These are phyloP conservation scores for Oxyura jamaicensis DNA, from an alignment of 2,113 vertebrate species.

Conservation along the genomic window DNA sequence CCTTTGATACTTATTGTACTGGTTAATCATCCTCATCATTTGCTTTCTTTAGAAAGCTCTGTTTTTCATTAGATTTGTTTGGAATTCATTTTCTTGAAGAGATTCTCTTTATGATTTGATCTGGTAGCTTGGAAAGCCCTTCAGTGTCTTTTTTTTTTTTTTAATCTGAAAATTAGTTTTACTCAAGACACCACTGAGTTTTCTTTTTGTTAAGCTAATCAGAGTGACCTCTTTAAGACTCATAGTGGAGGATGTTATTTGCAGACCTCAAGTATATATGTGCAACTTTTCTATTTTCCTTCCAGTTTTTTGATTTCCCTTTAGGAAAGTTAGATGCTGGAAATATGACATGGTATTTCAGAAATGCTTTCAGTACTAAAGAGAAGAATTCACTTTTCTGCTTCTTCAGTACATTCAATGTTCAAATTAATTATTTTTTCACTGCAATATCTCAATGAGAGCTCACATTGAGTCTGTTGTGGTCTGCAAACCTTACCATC, in stretches of 20 bases:
- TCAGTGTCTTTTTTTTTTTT: neutral
- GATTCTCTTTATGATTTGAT: neutral
- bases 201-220: neutral
- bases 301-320: neutral
- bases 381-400: neutral
- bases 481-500: neutral
- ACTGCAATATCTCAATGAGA: neutral
- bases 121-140: neutral
- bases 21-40: neutral
- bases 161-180: neutral
- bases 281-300: neutral
- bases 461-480: neutral
- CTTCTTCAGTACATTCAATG: neutral
- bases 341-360: neutral
- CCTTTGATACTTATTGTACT: neutral
- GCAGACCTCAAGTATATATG: neutral
- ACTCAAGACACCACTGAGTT: neutral
- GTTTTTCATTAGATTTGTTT: neutral
- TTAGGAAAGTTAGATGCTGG: neutral
- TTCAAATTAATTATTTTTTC: neutral
- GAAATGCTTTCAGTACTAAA: neutral
- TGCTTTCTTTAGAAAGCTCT: neutral
- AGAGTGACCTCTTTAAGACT: neutral
- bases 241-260: neutral
- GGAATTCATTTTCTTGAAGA: neutral